Evolutionary conservation across 2,888 invertebrate genomes (phyloP).

Genomic region (Aphidius colemani): DNA sequence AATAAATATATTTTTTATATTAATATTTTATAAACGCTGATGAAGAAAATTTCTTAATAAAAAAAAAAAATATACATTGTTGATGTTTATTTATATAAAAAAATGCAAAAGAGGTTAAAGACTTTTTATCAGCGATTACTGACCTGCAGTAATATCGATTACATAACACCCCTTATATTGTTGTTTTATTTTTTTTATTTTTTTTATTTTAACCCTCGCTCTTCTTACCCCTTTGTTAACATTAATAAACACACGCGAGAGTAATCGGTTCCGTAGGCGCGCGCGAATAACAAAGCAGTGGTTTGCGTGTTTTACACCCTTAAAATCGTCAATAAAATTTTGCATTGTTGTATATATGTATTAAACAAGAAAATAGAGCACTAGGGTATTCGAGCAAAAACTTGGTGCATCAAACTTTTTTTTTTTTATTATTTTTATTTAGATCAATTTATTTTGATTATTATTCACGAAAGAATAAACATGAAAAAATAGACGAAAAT

Average conservation of each 20-base stretch:
- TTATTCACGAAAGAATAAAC: too few relatives aligned
- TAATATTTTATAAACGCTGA: too few relatives aligned
- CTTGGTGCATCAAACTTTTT: not conserved
- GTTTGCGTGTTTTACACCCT: constrained; percentile 18
- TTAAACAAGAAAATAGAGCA: not conserved
- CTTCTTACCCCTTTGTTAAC: not conserved
- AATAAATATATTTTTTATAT: too few relatives aligned
- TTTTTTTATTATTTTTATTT: not conserved
- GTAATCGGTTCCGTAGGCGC: constrained; percentile 23
- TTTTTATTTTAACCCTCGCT: too few relatives aligned
- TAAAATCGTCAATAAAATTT: not conserved
- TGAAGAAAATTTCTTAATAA: too few relatives aligned
- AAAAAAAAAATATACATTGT: too few relatives aligned
- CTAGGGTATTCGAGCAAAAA: too few relatives aligned
- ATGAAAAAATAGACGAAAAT: too few relatives aligned
- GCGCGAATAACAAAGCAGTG: not conserved
- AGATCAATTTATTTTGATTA: not conserved
- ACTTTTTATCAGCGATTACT: constrained; percentile 3
- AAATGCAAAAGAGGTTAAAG: not conserved
- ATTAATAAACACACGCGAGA: constrained; percentile 15
- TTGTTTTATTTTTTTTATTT: too few relatives aligned
- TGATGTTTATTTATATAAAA: too few relatives aligned
- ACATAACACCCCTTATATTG: too few relatives aligned
- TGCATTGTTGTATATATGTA: not conserved
- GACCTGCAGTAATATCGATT: constrained; percentile 24